Evolutionary conservation across 2,888 invertebrate species (phyloP), one percentile per base, ranked within the genome.

Genomic region (Dexiosoma caninum): DNA sequence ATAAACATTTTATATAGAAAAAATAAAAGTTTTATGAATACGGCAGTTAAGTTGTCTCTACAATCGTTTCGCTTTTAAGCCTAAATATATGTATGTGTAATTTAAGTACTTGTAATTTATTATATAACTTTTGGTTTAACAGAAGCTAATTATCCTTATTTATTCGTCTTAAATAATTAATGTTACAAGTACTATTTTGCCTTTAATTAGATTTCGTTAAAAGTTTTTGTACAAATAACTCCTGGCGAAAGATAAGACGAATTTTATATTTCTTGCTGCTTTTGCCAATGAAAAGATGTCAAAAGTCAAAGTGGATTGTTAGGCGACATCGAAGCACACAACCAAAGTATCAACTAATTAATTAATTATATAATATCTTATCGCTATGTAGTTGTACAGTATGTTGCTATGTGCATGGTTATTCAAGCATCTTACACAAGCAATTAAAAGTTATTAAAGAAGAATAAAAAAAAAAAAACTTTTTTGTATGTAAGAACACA

Each of bases 291-390:
- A 42, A 49, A 21, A 42, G n/a, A 16, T 16, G 19, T 0, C 32
- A 19, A 46, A 49, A 42, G 12, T 30, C 55, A 70, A 42, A 30
- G 46, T 64, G 27, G 49, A 40, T 37, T 77, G 53, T 32, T n/a
- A 16, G 37, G 30, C 57, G 8, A 60, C 16, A 55, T 10, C 51
- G 14, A 62, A 21, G 19, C 32, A 46, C 12, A 19, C 32, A 67
- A 42, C 19, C 35, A 51, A 37, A 14, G 16, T n/a, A 64, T 6
- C 10, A 64, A 53, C 35, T 51, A 78, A 46, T 60, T 71, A 78
- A 78, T 71, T 78, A 71, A 59, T 78, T 59, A 71, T 59, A 71
- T 44, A 66, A 71, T 71, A 44, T 35, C 71, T 16, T 78, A 23
- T 66, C 71, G 32, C 23, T 35, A 37, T 40, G 10, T n/a, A 60